Conservation (phyloP, 1,140 invertebrate species). For the Hormaphis cornu region DNA sequence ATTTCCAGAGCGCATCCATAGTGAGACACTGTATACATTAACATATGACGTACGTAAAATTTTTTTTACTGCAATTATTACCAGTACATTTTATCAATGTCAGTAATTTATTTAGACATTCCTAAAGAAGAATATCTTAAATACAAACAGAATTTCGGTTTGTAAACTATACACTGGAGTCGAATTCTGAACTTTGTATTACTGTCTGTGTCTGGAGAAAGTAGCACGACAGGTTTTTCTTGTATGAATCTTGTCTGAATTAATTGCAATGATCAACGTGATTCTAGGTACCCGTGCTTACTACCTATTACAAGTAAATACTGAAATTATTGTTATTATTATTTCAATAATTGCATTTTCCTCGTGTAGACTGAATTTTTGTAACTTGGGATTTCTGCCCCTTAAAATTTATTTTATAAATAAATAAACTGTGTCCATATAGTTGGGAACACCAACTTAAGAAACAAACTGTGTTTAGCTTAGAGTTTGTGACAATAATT, state of each 20-base stretch:
- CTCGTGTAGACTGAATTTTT: too few relatives aligned
- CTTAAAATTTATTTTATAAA: too few relatives aligned
- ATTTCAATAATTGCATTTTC: conserved; percentile 1
- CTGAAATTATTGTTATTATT: conserved; percentile 1
- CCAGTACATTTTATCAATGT: background rate
- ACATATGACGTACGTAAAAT: too few relatives aligned
- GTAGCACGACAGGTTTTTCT: conserved; percentile 21
- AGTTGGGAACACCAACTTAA: too few relatives aligned
- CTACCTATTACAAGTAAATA: background rate
- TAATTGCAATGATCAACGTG: conserved; percentile 17
- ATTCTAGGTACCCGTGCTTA: conserved; percentile 1
- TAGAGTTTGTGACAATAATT: too few relatives aligned
- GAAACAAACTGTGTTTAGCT: too few relatives aligned
- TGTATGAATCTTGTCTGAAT: conserved; percentile 26
- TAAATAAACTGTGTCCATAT: too few relatives aligned
- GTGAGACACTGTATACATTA: too few relatives aligned
- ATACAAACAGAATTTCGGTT: background rate
- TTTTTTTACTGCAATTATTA: too few relatives aligned
- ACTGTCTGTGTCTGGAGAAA: background rate
- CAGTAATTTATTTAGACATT: background rate
- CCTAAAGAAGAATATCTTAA: background rate
- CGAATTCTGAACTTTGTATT: too few relatives aligned
- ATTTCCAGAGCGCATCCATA: too few relatives aligned
- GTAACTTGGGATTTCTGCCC: too few relatives aligned
- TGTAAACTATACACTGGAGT: background rate